A percentile compares a stretch with the other conserved stretches of the same genome.
phyloP scores from a whole-genome alignment of 2,888 invertebrate species.

The Adineta ricciae region DNA sequence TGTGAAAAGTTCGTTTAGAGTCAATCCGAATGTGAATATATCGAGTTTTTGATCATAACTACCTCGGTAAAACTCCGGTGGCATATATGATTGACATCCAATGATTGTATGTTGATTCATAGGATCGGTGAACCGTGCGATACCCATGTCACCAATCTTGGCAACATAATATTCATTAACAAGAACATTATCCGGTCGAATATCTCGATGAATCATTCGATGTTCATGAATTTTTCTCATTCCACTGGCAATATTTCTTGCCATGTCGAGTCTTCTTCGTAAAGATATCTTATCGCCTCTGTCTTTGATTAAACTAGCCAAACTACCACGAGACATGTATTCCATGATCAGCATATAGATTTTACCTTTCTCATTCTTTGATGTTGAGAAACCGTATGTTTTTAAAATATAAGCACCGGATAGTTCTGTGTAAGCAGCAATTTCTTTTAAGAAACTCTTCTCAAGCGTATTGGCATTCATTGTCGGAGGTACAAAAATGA shows the following conservation, averaged over 20 bases:
- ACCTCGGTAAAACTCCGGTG: not conserved
- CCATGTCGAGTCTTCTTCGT: not conserved
- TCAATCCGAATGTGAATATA: not conserved
- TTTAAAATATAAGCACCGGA: not conserved
- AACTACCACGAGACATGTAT: not conserved
- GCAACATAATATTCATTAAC: not conserved
- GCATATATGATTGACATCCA: not conserved
- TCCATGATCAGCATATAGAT: not conserved
- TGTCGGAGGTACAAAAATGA: not conserved
- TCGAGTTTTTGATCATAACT: not conserved
- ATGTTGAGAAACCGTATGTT: not conserved
- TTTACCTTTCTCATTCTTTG: not conserved
- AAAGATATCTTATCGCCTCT: not conserved
- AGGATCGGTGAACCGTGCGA: not conserved
- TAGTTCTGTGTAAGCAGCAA: not conserved
- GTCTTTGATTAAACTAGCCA: not conserved
- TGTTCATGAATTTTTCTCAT: conserved; percentile 6
- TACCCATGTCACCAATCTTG: not conserved
- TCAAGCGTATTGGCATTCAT: not conserved
- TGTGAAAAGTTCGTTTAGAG: not conserved
- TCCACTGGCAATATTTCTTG: not conserved
- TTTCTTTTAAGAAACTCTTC: not conserved
- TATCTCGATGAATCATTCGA: not conserved
- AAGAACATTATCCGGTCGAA: not conserved
- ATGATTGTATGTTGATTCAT: not conserved